Evolutionary conservation across 2,113 vertebrate species (phyloP), one percentile per base, ranked within the genome.

Genomic region (Ranitomeya variabilis): DNA sequence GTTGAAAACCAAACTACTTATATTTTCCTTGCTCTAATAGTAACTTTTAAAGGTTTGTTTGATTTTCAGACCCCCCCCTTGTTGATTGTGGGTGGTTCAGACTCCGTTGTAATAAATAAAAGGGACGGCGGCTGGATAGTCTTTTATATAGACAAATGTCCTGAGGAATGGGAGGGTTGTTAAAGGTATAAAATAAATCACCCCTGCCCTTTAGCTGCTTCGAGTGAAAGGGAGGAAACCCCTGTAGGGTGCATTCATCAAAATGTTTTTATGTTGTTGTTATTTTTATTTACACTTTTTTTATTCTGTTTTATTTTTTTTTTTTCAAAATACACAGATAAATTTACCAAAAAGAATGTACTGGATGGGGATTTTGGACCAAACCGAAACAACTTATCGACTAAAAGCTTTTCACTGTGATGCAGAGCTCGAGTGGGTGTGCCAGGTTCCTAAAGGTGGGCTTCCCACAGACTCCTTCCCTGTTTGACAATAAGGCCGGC

Each of bases 381-480:
- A 83, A 87, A 92, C 3, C 8, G 90, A 91, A 52, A 82, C 90
- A 2, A 91, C 94, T 23, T 96, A 95, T 93, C 95, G 94, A 51
- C 92, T 96, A 90, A 96, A 91, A 5, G 96, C 96, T 26, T 98
- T 99, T 91, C 96, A 97, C 90, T 99, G 98, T 91, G 97, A 97
- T 16, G 94, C 94, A 76, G 93, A 90, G 85, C 95, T 99, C 23
- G 98, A 99, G 90, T 99, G 97, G 97, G 96, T 96, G 85, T 99
- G 98, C 91, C 98, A 99, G 92, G 96, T 99, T 89, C 95, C 97
- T 66, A 96, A 97, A 90, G 98, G 98, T 98, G 94, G 96, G 80
- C 8, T 2, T 37, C 21, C 3, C 18, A 10, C 15, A 45, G 14
- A 66, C 21, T 66, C 11, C 19, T 23, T 64, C 18, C 19, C 37